These are phyloP conservation scores for Orbicella faveolata DNA, from an alignment of 64 coral and sea anemone species.

Conservation along the genomic window DNA sequence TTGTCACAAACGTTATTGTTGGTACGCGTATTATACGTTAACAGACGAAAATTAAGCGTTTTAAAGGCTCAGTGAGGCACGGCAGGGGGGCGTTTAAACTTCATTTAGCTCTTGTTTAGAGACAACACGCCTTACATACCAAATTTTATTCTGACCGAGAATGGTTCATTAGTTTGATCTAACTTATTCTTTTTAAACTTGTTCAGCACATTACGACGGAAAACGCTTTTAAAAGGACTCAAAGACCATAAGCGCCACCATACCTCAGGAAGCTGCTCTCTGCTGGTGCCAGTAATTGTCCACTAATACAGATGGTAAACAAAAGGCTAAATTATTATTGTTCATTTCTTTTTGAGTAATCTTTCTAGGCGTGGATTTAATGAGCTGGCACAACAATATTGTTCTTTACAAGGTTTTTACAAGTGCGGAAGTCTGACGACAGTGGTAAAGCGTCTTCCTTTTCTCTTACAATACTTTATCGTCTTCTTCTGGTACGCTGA, in stretches of 20 bases:
- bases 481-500: not conserved
- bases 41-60: too few species aligned
- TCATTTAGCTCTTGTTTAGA: too few species aligned
- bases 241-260: not conserved
- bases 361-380: not conserved
- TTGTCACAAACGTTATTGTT: too few species aligned
- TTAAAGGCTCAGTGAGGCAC: too few species aligned
- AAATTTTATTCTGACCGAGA: not conserved
- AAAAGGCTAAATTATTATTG: not conserved
- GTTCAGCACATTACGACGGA: not conserved
- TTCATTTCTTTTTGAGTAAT: not conserved
- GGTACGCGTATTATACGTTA: too few species aligned
- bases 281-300: not conserved
- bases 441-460: not conserved
- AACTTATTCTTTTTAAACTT: not conserved
- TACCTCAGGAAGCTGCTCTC: not conserved
- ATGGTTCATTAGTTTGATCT: not conserved
- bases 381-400: not conserved
- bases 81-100: too few species aligned
- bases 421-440: not conserved
- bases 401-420: not conserved
- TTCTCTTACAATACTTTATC: not conserved
- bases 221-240: not conserved
- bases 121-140: too few species aligned
- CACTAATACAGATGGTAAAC: not conserved